Evolutionary conservation across 2,888 invertebrate species (phyloP), one percentile per base, ranked within the genome.

Genomic region (Drosophila greeni): DNA sequence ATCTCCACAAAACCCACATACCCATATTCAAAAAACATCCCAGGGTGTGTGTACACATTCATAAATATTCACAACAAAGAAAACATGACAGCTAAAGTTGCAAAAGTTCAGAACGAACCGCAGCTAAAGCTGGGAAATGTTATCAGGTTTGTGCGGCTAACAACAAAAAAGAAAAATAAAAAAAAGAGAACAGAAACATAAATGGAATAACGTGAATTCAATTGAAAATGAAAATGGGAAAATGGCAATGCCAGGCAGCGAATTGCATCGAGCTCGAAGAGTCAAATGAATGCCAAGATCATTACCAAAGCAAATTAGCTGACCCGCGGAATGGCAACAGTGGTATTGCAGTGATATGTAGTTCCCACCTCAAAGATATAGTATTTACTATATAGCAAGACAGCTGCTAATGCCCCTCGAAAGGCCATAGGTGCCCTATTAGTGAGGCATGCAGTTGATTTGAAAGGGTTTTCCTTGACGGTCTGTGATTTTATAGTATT

Each of bases 261-360:
- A 9, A 16, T 26, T 24, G 29, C 23, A 42, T 24, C 12, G 40
- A 12, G 60, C 45, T 26, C 5, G 14, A 29, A 33, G 47, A 48
- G 48, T 33, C 48, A 40, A 61, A 40, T 36, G 61, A 60, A 61
- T 60, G 61, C 61, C 61, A 61, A 61, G 61, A 61, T 61, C 61
- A 61, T 60, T 49, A 60, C 59, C 59, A 60, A 60, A 60, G 43
- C 58, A 58, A 49, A 42, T 42, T 36, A 49, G 61, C 40, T 42
- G 61, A 47, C 48, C 61, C 9, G 40, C 1, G 48, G 40, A 48
- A 42, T 60, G 61, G 11, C 60, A 33, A 33, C 59, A 47, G 47
- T 58, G 40, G 11, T 40, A 26, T n/a, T n/a, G 20, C 20, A 42
- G 42, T 24, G 56, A 20, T 29, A 20, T 18, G 12, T 18, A 14